Percentiles rank a stretch among this genome's conserved stretches.
Conservation (phyloP, 2,888 invertebrate species). For the Lysandra coridon region DNA sequence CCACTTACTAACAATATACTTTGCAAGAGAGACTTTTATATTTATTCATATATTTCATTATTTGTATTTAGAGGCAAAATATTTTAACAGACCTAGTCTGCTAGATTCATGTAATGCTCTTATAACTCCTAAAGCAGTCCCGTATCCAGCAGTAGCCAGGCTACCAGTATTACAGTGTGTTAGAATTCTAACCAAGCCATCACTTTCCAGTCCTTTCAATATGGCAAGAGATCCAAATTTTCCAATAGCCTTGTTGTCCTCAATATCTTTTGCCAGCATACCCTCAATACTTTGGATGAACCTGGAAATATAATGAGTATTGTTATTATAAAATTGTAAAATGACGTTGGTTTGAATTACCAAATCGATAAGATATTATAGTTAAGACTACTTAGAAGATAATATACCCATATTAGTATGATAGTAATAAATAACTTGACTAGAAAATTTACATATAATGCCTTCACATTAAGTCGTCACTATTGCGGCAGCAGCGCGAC, state of each 20-base stretch:
- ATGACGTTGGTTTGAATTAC: not conserved
- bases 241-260: slow-evolving; percentile 93
- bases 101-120: slow-evolving; percentile 87
- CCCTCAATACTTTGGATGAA: slow-evolving; percentile 88
- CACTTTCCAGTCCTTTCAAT: slow-evolving; percentile 78
- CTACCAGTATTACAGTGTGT: slow-evolving; percentile 99
- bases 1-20: too few relatives aligned
- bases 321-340: not conserved
- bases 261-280: slow-evolving; percentile 92
- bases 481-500: too few relatives aligned
- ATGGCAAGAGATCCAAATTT: slow-evolving; percentile 90
- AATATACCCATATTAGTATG: too few relatives aligned
- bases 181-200: slow-evolving; percentile 85
- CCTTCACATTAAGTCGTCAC: too few relatives aligned
- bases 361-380: not conserved
- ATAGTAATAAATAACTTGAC: too few relatives aligned
- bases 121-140: slow-evolving; percentile 98
- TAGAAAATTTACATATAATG: too few relatives aligned
- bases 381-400: too few relatives aligned
- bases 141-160: slow-evolving; percentile 97
- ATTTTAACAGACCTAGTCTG: slow-evolving; percentile 82
- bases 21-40: too few relatives aligned
- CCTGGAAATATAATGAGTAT: slow-evolving; percentile 68
- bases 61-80: not conserved
- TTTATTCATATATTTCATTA: too few relatives aligned